A percentile compares a stretch with the other conserved stretches of the same genome.
phyloP scores from a whole-genome alignment of 2,113 vertebrate genomes.

The Aptenodytes patagonicus region DNA sequence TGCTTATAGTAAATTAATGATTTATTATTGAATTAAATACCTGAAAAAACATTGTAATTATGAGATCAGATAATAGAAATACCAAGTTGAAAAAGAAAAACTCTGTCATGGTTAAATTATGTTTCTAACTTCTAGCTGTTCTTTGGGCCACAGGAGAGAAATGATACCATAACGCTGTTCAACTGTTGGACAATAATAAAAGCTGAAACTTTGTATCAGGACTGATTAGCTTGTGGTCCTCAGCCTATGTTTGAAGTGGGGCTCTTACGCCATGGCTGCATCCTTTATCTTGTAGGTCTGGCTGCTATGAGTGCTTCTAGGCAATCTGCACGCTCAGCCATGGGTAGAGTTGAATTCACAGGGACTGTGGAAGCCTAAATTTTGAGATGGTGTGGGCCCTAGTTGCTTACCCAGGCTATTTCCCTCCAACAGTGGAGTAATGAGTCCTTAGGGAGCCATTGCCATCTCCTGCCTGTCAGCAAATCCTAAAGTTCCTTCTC shows the following conservation, averaged over 20 bases:
- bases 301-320: not conserved
- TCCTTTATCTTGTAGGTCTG: not conserved
- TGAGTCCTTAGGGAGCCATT: not conserved
- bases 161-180: rapidly evolving
- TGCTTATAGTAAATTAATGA: not conserved
- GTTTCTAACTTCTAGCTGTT: not conserved
- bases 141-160: not conserved
- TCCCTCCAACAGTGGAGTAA: not conserved
- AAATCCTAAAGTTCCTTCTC: not conserved
- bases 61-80: not conserved
- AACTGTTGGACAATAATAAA: not conserved
- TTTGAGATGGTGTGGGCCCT: not conserved
- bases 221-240: not conserved
- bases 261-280: not conserved
- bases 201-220: not conserved
- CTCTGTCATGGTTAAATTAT: not conserved
- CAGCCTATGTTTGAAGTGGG: not conserved
- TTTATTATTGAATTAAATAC: not conserved
- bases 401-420: not conserved
- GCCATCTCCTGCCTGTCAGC: not conserved
- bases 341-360: not conserved
- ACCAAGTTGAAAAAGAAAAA: not conserved
- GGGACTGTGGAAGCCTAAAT: not conserved
- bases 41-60: not conserved
- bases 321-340: not conserved